These are phyloP conservation scores for Caenorhabditis imperialis DNA, from an alignment of 2,888 invertebrate genomes.

Conservation along the genomic window DNA sequence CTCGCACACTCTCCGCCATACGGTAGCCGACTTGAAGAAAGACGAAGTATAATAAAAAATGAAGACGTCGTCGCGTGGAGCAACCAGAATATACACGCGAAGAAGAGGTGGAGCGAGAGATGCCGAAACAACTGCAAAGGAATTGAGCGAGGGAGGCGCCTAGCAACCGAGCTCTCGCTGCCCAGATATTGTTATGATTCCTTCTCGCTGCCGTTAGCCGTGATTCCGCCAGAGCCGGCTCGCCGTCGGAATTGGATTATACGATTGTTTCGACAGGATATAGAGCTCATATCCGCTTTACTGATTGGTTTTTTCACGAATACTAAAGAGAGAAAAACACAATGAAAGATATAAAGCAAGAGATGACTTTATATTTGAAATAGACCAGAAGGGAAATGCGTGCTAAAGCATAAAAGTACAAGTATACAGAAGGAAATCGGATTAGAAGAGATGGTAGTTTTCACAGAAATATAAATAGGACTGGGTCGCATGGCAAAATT, in stretches of 20 bases:
- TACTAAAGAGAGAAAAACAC: neutral
- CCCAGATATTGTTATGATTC: conserved; percentile 49
- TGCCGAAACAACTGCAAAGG: conserved; percentile 40
- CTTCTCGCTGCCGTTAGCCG: conserved; percentile 14
- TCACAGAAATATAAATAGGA: no score
- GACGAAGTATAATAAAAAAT: conserved; percentile 32
- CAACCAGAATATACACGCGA: conserved; percentile 34
- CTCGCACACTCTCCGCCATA: conserved; percentile 82
- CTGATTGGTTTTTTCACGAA: conserved; percentile 30
- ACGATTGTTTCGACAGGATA: conserved; percentile 44
- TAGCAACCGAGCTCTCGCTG: conserved; percentile 27
- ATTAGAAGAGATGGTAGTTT: no score
- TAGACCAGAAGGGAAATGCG: conserved; percentile 17
- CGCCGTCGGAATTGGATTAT: conserved; percentile 35
- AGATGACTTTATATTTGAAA: conserved; percentile 1
- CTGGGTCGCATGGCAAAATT: no score
- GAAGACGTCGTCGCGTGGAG: conserved; percentile 9
- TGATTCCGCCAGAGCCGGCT: conserved; percentile 3
- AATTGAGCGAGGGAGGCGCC: conserved; percentile 28
- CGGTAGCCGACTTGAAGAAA: conserved; percentile 5
- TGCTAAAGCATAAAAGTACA: conserved; percentile 22
- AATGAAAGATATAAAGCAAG: no score
- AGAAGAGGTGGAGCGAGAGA: neutral
- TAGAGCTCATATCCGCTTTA: conserved; percentile 9
- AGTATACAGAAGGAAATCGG: conserved; percentile 2